Base-by-base conservation (phyloP, 1,140 invertebrate genomes). In the Zaprionus inermis region DNA sequence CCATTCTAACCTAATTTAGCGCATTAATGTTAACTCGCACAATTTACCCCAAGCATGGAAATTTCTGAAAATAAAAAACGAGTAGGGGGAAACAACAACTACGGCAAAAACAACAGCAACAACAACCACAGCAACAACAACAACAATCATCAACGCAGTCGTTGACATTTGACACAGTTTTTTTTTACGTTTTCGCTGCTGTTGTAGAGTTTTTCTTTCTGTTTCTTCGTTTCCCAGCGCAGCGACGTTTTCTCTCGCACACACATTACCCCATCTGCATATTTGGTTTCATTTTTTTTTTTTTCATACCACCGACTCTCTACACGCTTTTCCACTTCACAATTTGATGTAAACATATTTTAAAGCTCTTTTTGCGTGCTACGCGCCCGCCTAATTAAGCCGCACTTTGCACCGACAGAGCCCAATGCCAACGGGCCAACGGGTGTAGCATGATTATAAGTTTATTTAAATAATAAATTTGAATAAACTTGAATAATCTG, bases 1-100 rank as follows among this genome's bases (percentile, higher is more conserved):
- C 67, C 84, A 80, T 79, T 86, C 83, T 86, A 83, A 88, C 84
- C 73, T 88, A 86, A 86, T 86, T 86, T 70, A 88, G 70, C 72
- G 76, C 84, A 83, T 86, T 86, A 78, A 77, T 78, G 81, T 83
- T 86, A 74, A 74, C 83, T 86, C 84, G 83, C 79, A 78, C 83
- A 86, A 86, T 88, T 82, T 83, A 74, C 70, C 66, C 73, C 76
- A 78, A 78, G 52, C 76, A 74, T 72, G 72, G 18, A 66, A 72
- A 76, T 76, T 76, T 51, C 73, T 44, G n/a, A 44, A 44, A 44
- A 44, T 44, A 44, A 44, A 49, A n/a, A 18, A 18, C 4, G 44
- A 49, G 44, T 12, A 58, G 38, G 28, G 46, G 36, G 51, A 63
- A 69, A 49, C 56, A 67, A 24, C 49, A 64, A 46, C 58, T 67